phyloP scores from a whole-genome alignment of 2,888 invertebrate species.

The Cephalotes varians region DNA sequence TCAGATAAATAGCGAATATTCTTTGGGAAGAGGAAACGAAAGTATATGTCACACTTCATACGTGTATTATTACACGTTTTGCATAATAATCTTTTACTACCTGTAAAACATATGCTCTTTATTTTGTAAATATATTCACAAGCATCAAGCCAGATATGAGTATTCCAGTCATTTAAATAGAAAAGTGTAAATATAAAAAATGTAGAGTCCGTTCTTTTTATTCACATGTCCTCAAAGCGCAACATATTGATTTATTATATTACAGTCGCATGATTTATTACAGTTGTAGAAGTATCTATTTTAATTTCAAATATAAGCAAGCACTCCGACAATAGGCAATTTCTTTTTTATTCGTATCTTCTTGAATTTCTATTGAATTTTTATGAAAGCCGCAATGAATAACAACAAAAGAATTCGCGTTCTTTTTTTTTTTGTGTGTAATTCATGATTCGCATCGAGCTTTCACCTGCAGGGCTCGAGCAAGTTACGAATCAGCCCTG shows the following conservation, averaged over 20 bases:
- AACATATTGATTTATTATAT: too few species aligned
- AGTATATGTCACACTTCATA: neutral
- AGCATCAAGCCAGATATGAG: neutral
- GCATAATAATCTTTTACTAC: neutral
- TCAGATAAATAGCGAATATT: neutral
- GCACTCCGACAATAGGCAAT: neutral
- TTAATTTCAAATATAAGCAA: neutral
- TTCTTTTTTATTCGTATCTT: neutral
- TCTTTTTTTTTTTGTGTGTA: too few species aligned
- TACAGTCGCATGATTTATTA: neutral
- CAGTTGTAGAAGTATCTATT: neutral
- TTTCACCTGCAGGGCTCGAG: neutral
- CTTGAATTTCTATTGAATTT: neutral
- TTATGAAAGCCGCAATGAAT: neutral
- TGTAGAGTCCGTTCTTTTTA: too few species aligned
- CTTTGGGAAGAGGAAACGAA: neutral
- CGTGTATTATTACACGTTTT: neutral
- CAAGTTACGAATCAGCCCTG: slow-evolving; percentile 28
- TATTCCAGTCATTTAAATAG: neutral
- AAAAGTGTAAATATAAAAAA: neutral
- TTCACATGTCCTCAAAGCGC: neutral
- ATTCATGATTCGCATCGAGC: neutral
- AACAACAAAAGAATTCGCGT: neutral
- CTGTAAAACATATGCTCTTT: neutral
- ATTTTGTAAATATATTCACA: neutral